Evolutionary conservation across 2,797 vertebrate genomes (phyloP), one percentile per base, ranked within the genome.

Genomic region (Apogon hyalosoma): DNA sequence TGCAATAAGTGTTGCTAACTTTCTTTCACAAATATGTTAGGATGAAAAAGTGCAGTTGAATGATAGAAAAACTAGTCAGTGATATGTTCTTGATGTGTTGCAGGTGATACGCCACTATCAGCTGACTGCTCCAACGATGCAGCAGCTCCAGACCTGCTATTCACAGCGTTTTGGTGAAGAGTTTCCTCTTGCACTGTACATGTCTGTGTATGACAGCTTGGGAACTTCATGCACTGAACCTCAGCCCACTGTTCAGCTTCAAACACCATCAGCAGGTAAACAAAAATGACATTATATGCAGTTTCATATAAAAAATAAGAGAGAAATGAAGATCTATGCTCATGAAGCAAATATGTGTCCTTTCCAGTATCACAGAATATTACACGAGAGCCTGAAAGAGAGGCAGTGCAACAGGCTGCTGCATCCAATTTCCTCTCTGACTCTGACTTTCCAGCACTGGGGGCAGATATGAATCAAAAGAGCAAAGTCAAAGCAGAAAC

Each of bases 401-500:
- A 75, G 21, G 18, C 36, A 19, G 58, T 28, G n/a, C 51, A 38
- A 18, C 28, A 13, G 4, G 14, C 21, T 3, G 0, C 2, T 9
- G 33, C 15, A 1, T 10, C 71, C 4, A 52, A 8, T 57, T 9
- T 67, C 15, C 54, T 65, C 2, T 49, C 42, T 6, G 19, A 7
- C 3, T 16, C 50, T 0, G 91, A 93, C 52, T 92, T 92, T 54
- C 93, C 92, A 9, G 63, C 6, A 2, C 85, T 94, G 13, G 72
- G 84, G 2, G 6, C 33, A 5, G 41, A 48, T 1, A 3, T 4
- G 10, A 39, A 70, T 11, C 56, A 83, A 54, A 87, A 88, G 79
- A 78, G 24, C 51, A 84, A 61, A 59, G n/a, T 15, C 1, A 88
- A 39, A 46, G 75, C 68, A 0, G 67, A 18, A 16, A 2, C 36